These are phyloP conservation scores for Silurus aristotelis DNA, from an alignment of 2,797 vertebrate species.

Conservation along the genomic window DNA sequence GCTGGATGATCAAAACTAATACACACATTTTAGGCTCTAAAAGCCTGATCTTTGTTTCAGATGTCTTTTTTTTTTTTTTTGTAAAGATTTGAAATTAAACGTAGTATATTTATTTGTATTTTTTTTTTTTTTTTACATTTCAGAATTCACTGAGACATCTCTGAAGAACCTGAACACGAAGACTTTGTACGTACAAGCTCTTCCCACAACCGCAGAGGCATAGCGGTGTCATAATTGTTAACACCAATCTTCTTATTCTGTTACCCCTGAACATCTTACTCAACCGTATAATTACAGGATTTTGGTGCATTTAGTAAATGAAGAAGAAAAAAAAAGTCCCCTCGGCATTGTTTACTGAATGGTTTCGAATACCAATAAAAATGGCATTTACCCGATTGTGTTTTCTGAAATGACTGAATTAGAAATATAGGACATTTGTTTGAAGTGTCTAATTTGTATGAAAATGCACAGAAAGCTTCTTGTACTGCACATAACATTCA, in stretches of 20 bases:
- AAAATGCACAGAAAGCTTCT: background rate
- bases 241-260: slow-evolving; percentile 13
- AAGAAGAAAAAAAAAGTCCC: background rate
- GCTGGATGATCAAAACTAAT: background rate
- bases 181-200: slow-evolving; percentile 84
- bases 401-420: background rate
- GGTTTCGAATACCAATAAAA: slow-evolving; percentile 28
- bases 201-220: slow-evolving; percentile 85
- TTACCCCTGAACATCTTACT: background rate
- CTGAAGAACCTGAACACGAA: slow-evolving; percentile 86
- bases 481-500: background rate
- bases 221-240: slow-evolving; percentile 54
- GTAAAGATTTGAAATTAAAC: no score
- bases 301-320: slow-evolving; percentile 22
- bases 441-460: background rate
- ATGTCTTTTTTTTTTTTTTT: no score
- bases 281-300: background rate
- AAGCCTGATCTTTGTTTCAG: no score
- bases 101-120: background rate
- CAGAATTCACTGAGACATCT: slow-evolving; percentile 84
- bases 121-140: slow-evolving; percentile 45
- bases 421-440: background rate
- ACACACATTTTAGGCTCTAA: no score
- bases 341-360: slow-evolving; percentile 38
- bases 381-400: background rate